Conservation (phyloP, 2,113 vertebrate species). For the Corydoras maculifer region DNA sequence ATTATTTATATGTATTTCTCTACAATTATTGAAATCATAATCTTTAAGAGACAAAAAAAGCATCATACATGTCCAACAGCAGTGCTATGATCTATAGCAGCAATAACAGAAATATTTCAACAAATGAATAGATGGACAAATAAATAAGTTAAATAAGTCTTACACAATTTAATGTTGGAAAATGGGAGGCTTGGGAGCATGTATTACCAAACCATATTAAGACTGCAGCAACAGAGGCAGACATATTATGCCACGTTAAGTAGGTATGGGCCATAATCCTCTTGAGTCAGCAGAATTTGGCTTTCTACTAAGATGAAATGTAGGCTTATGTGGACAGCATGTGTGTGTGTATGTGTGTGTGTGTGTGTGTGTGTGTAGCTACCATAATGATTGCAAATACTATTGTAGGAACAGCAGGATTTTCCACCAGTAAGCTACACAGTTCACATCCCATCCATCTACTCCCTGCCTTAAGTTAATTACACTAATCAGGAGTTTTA, state of each 20-base stretch:
- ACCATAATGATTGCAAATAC: constrained; percentile 1
- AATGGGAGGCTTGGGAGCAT: constrained; percentile 44
- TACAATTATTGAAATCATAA: no score
- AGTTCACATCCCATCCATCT: constrained; percentile 16
- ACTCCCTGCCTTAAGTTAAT: constrained; percentile 42
- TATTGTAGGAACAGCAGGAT: constrained; percentile 8
- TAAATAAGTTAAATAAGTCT: constrained; percentile 57
- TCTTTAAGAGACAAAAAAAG: constrained; percentile 21
- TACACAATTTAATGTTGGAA: constrained; percentile 55
- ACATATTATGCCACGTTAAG: constrained; percentile 50
- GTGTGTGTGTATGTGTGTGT: no score
- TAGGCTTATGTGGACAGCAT: constrained; percentile 3
- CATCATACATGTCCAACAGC: constrained; percentile 6
- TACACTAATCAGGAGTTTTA: constrained; percentile 45
- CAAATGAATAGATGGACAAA: constrained; percentile 57
- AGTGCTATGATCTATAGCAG: constrained; percentile 17
- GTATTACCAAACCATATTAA: constrained; percentile 50
- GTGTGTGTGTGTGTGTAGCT: neutral
- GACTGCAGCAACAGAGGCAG: constrained; percentile 54
- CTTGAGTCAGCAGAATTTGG: constrained; percentile 52
- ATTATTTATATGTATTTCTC: no score
- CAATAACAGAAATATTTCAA: constrained; percentile 58
- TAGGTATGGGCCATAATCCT: constrained; percentile 37
- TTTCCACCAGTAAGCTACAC: constrained; percentile 32
- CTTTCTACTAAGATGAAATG: constrained; percentile 40